Percentiles rank a stretch among this genome's conserved stretches.
Conservation (phyloP, 2,797 vertebrate genomes). For the Oophaga sylvatica region DNA sequence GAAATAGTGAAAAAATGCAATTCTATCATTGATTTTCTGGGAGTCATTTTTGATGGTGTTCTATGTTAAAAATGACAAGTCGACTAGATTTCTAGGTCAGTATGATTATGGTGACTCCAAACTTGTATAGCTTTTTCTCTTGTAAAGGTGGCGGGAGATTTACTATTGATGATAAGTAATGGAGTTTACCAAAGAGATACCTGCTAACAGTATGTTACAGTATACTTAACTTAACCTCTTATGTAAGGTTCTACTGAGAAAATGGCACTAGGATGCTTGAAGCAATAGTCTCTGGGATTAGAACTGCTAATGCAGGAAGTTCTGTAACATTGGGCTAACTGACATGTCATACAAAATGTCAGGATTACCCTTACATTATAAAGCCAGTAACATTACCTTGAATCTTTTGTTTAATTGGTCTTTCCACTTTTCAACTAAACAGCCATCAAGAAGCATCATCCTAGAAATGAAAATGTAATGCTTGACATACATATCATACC, state of each 20-base stretch:
- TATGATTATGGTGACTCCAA: no score
- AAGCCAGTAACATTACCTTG: conserved; percentile 68
- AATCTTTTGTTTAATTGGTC: conserved; percentile 79
- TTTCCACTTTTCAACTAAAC: conserved; percentile 83
- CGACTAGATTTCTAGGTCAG: no score
- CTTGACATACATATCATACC: neutral
- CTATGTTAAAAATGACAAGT: no score
- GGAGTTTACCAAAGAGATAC: no score
- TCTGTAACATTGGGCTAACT: neutral
- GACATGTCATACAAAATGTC: neutral
- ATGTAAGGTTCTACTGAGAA: neutral
- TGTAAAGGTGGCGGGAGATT: no score
- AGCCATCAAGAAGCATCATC: conserved; percentile 84
- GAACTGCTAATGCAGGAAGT: neutral
- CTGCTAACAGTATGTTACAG: neutral
- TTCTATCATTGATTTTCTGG: no score
- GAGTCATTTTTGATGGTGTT: no score
- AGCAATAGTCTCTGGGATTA: neutral
- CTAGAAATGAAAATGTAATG: conserved; percentile 67
- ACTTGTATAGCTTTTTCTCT: no score
- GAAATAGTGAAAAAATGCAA: no score
- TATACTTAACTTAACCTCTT: neutral
- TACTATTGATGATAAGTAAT: no score
- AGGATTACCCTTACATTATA: neutral
- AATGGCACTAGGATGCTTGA: neutral